Conservation (phyloP, 1,140 invertebrate species). For the Euura lappo region DNA sequence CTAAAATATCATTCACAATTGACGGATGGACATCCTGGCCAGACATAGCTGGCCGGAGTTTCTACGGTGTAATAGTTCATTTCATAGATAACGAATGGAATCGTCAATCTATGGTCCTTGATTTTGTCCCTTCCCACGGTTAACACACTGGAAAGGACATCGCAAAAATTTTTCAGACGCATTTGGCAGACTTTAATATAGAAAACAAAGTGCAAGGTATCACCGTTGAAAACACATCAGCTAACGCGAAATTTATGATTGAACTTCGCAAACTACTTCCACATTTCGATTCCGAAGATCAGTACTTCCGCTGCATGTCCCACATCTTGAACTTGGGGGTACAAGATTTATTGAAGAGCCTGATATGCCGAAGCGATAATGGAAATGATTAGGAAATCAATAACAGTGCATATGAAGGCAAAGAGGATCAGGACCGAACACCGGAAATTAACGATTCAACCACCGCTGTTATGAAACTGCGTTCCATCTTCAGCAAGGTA, state of each 20-base stretch:
- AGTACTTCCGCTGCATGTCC: conserved; percentile 17
- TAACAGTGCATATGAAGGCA: conserved; percentile 22
- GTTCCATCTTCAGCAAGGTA: conserved; percentile 40
- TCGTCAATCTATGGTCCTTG: conserved; percentile 39
- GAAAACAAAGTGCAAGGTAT: conserved; percentile 39
- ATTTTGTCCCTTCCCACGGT: conserved; percentile 45
- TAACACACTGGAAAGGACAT: conserved; percentile 46
- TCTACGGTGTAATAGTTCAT: conserved; percentile 44
- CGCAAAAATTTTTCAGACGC: conserved; percentile 40
- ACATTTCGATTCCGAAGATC: conserved; percentile 16
- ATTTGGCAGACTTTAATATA: conserved; percentile 36
- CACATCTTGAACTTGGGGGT: conserved; percentile 19
- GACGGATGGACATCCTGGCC: conserved; percentile 48
- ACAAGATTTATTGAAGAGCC: conserved; percentile 14
- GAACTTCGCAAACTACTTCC: conserved; percentile 25
- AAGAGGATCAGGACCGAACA: conserved; percentile 18
- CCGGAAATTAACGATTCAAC: conserved; percentile 32
- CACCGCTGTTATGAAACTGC: conserved; percentile 36
- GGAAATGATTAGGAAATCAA: conserved; percentile 29
- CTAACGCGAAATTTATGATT: conserved; percentile 31
- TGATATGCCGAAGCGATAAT: neutral
- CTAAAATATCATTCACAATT: conserved; percentile 47
- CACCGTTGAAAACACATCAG: conserved; percentile 33
- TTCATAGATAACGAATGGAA: conserved; percentile 47
- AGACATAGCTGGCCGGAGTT: conserved; percentile 36